Conservation (phyloP, 2,113 vertebrate species). For the Callaeas wilsoni region DNA sequence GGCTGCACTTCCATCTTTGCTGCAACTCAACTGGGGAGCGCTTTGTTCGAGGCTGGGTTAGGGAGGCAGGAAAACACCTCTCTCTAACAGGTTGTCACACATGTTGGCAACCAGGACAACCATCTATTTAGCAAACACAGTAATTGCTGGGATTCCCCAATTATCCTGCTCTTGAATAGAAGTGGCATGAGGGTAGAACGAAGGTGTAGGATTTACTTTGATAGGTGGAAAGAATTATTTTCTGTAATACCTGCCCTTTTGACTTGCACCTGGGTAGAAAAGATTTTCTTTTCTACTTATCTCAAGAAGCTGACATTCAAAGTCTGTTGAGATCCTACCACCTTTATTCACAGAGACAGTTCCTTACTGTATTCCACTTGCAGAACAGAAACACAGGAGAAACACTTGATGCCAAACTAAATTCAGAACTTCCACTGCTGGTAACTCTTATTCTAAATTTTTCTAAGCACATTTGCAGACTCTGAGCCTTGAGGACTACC, state of each 20-base stretch:
- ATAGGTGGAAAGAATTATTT: neutral
- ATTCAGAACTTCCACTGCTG: neutral
- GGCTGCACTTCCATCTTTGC: slow-evolving; percentile 25
- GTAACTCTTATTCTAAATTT: neutral
- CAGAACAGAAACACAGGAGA: neutral
- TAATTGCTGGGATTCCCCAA: neutral
- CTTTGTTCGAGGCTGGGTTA: neutral
- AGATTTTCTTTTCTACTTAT: neutral
- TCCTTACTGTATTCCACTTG: neutral
- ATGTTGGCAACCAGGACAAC: neutral
- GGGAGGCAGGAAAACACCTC: neutral
- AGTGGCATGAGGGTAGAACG: neutral
- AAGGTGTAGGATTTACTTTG: neutral
- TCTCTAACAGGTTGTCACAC: neutral
- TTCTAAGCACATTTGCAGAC: neutral
- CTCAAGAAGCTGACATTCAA: neutral
- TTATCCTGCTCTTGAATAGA: neutral
- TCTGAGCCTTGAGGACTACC: neutral
- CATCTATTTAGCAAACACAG: neutral
- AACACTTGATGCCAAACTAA: neutral
- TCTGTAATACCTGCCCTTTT: neutral
- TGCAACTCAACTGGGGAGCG: neutral
- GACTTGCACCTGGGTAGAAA: neutral
- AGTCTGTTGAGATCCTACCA: neutral
- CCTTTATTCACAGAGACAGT: neutral